These are phyloP conservation scores for Notothenia rossii DNA, from an alignment of 2,113 vertebrate genomes.

Conservation along the genomic window DNA sequence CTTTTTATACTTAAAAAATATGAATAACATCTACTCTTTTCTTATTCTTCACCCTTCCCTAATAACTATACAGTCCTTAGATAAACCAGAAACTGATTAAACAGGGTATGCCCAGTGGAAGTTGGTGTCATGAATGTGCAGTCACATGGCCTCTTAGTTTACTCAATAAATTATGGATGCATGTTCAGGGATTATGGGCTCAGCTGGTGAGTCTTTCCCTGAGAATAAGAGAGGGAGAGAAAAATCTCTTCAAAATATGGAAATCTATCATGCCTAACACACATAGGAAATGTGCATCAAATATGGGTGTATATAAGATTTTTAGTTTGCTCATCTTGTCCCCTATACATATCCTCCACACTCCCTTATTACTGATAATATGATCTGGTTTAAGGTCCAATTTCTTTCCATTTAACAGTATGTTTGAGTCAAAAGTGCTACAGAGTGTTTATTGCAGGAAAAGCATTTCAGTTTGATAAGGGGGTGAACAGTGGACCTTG, in stretches of 20 bases:
- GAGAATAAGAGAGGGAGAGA: conserved; percentile 8
- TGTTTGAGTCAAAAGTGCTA: conserved; percentile 13
- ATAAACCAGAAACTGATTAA: conserved; percentile 1
- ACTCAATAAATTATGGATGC: conserved; percentile 48
- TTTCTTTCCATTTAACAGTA: conserved; percentile 43
- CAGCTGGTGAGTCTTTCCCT: conserved; percentile 34
- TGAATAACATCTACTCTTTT: no score
- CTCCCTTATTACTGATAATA: not conserved
- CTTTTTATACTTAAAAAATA: no score
- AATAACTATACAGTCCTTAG: not conserved
- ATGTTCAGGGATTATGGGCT: conserved; percentile 57
- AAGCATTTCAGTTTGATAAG: conserved; percentile 41
- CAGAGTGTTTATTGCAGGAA: conserved; percentile 31
- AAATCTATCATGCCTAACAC: conserved; percentile 56
- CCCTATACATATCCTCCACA: not conserved
- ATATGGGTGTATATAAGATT: not conserved
- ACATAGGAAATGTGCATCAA: conserved; percentile 1
- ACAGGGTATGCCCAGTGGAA: not conserved
- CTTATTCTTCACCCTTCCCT: no score
- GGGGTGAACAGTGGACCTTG: conserved; percentile 18
- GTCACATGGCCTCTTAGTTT: conserved; percentile 40
- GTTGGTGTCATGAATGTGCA: conserved; percentile 41
- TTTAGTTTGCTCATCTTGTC: not conserved
- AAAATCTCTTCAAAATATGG: conserved; percentile 55
- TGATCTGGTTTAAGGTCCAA: conserved; percentile 12